These are phyloP conservation scores for Himalopsyche anomala DNA, from an alignment of 2,888 invertebrate genomes.

Conservation along the genomic window DNA sequence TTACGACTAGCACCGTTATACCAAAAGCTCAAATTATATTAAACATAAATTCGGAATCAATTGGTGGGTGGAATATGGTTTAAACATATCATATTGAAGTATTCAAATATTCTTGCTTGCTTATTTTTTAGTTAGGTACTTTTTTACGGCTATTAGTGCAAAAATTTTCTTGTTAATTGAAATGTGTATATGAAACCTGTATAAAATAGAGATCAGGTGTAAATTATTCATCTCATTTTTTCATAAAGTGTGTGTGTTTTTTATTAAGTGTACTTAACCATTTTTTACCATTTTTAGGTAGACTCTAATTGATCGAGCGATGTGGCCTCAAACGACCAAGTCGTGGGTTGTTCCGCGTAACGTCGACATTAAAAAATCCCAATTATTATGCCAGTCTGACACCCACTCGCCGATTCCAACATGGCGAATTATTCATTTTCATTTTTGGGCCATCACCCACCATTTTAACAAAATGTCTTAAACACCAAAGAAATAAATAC, in stretches of 20 bases:
- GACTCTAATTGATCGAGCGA: constrained; percentile 25
- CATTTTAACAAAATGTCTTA: neutral
- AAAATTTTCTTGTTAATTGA: no score
- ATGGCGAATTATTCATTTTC: constrained; percentile 42
- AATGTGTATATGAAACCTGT: no score
- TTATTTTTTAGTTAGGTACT: no score
- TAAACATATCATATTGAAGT: no score
- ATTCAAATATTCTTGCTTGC: no score
- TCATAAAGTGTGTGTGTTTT: neutral
- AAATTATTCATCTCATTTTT: neutral
- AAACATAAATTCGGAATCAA: no score
- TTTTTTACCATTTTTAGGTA: neutral
- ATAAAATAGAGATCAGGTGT: no score
- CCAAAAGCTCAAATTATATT: no score
- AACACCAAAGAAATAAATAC: constrained; percentile 21
- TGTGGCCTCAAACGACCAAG: constrained; percentile 14
- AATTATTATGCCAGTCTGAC: constrained; percentile 29
- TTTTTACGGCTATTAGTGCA: no score
- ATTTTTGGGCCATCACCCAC: constrained; percentile 41
- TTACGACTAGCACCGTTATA: no score
- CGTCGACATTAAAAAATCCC: constrained; percentile 39
- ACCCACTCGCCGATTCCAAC: constrained; percentile 23
- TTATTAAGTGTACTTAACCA: constrained; percentile 29
- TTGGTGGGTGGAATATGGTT: no score
- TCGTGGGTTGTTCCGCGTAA: constrained; percentile 26